Evolutionary conservation across 2,797 vertebrate genomes (phyloP).

Genomic region (Chanos chanos): DNA sequence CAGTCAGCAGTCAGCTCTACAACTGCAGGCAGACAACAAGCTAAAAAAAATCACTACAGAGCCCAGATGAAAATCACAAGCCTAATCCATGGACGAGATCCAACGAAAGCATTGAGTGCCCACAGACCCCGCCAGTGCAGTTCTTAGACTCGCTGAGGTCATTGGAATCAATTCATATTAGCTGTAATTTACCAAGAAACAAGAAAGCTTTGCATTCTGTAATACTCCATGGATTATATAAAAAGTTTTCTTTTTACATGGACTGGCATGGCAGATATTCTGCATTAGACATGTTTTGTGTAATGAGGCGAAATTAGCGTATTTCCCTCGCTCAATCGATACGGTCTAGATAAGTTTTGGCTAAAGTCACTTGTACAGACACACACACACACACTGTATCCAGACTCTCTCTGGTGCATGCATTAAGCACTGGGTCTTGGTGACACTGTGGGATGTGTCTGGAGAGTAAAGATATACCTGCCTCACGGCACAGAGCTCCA

Average conservation of each 20-base stretch:
- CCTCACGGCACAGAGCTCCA: no score
- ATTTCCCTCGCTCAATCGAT: no score
- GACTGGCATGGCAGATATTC: no score
- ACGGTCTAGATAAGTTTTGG: no score
- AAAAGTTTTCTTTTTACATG: background rate
- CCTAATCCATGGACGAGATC: background rate
- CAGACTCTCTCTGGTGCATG: background rate
- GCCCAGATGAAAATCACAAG: constrained; percentile 18
- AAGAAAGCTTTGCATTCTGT: constrained; percentile 14
- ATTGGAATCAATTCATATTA: constrained; percentile 9
- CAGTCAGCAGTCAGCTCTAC: background rate
- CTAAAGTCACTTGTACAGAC: no score
- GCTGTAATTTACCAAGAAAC: constrained; percentile 7
- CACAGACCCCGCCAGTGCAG: constrained; percentile 1
- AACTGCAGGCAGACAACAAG: background rate
- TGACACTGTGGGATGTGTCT: background rate
- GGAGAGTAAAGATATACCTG: background rate
- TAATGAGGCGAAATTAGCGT: no score
- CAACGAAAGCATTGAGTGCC: constrained; percentile 23
- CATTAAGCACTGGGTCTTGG: constrained; percentile 1
- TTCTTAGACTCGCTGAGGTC: constrained; percentile 8
- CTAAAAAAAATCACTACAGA: constrained; percentile 1
- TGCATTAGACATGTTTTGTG: no score
- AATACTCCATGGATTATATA: background rate
- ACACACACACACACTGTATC: constrained; percentile 2